phyloP scores from a whole-genome alignment of 37 sponge, comb jelly and placozoan genomes.

The Halichondria panicea region DNA sequence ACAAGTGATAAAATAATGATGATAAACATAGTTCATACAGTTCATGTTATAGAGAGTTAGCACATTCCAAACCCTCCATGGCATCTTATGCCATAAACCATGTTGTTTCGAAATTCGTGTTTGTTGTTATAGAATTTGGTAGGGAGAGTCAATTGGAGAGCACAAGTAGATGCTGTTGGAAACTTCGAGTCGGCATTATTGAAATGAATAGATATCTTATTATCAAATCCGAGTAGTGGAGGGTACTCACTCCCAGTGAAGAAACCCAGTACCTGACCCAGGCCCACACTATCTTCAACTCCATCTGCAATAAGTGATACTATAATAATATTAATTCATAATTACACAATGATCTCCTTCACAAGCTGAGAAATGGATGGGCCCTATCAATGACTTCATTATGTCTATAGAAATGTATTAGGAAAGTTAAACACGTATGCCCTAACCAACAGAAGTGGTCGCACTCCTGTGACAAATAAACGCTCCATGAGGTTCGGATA shows the following conservation, averaged over 20 bases:
- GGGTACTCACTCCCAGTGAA: constrained; percentile 12
- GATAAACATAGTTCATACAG: not conserved
- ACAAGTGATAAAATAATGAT: not conserved
- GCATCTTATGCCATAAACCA: constrained; percentile 5
- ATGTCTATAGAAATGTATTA: too few species aligned
- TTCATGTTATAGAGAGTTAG: not conserved
- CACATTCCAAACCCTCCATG: constrained; percentile 41
- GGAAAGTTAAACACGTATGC: too few species aligned
- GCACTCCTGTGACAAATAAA: too few species aligned
- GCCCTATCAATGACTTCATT: not conserved
- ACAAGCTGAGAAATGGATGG: too few species aligned
- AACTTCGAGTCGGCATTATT: not conserved
- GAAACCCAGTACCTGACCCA: not conserved
- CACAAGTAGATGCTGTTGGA: constrained; percentile 38
- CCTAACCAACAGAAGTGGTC: too few species aligned
- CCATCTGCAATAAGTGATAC: too few species aligned
- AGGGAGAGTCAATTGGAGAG: constrained; percentile 15
- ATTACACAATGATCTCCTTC: too few species aligned
- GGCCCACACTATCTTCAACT: too few species aligned
- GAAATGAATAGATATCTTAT: constrained; percentile 2
- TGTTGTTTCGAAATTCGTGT: not conserved
- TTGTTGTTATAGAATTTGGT: constrained; percentile 4
- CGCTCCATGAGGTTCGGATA: too few species aligned
- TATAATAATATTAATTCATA: too few species aligned
- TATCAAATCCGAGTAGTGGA: not conserved